Evolutionary conservation across 2,797 vertebrate genomes (phyloP).

Genomic region (Malacoctenus gilli): DNA sequence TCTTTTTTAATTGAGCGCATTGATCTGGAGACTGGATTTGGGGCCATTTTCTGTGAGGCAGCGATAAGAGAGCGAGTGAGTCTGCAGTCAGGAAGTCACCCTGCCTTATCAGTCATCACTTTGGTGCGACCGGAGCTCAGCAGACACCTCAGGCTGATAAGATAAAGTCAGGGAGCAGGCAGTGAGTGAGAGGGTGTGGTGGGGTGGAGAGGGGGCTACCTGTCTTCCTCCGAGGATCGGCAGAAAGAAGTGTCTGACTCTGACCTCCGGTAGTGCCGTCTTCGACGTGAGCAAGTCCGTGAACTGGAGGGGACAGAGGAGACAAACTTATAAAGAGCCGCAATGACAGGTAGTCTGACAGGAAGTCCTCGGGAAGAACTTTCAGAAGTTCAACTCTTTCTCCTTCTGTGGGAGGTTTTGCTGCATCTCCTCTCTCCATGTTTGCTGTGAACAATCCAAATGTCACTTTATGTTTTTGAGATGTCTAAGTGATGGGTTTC

Average conservation of each 20-base stretch:
- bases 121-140: conserved; percentile 51
- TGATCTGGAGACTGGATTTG: conserved; percentile 63
- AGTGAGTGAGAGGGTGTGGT: background rate
- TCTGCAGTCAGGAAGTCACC: conserved; percentile 71
- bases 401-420: background rate
- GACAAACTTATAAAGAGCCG: conserved; percentile 31
- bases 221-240: conserved; percentile 84
- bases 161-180: conserved; percentile 46
- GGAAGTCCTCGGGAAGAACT: background rate
- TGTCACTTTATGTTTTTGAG: too few relatives aligned
- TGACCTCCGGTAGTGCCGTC: conserved; percentile 81
- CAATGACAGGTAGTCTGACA: background rate
- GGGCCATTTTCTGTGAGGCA: conserved; percentile 60
- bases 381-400: too few relatives aligned
- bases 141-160: conserved; percentile 65
- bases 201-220: conserved; percentile 74
- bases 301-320: conserved; percentile 79
- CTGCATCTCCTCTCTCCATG: background rate
- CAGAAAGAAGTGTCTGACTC: conserved; percentile 84
- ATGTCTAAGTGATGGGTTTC: too few relatives aligned
- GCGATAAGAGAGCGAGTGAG: conserved; percentile 65
- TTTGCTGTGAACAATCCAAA: too few relatives aligned
- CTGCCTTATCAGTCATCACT: conserved; percentile 77
- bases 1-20: conserved; percentile 61
- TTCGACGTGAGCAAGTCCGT: conserved; percentile 80